These are phyloP conservation scores for Spheniscus humboldti DNA, from an alignment of 2,797 vertebrate genomes.

Conservation along the genomic window DNA sequence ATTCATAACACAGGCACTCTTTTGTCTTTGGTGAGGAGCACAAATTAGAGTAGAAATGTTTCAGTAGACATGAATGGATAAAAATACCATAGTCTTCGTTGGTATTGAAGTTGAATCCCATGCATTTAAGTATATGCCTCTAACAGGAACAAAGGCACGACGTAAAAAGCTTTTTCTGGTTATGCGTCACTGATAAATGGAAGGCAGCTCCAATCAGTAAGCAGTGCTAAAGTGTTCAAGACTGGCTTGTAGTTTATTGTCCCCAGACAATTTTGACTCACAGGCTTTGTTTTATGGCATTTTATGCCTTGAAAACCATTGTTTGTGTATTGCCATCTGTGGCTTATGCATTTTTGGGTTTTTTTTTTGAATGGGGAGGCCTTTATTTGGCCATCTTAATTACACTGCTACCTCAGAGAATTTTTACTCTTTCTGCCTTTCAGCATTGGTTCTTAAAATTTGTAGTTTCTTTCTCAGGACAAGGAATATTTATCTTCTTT, in stretches of 20 bases:
- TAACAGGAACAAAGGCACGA: not conserved
- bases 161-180: not conserved
- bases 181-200: not conserved
- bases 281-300: not conserved
- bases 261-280: not conserved
- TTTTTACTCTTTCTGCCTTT: not conserved
- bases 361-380: not conserved
- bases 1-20: not conserved
- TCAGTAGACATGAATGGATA: not conserved
- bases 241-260: not conserved
- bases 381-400: not conserved
- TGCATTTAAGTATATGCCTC: not conserved
- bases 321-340: not conserved
- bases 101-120: not conserved
- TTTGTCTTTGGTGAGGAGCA: not conserved
- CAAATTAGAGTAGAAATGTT: not conserved
- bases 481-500: not conserved
- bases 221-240: not conserved
- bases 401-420: not conserved
- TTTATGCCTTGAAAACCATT: not conserved
- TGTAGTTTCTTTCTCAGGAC: not conserved
- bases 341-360: not conserved
- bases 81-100: not conserved
- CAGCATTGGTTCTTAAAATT: not conserved
- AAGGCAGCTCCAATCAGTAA: not conserved